Percentiles rank a stretch among this genome's conserved stretches.
Conservation (phyloP, 23 tunicate genomes). For the Trididemnum miniatum region DNA sequence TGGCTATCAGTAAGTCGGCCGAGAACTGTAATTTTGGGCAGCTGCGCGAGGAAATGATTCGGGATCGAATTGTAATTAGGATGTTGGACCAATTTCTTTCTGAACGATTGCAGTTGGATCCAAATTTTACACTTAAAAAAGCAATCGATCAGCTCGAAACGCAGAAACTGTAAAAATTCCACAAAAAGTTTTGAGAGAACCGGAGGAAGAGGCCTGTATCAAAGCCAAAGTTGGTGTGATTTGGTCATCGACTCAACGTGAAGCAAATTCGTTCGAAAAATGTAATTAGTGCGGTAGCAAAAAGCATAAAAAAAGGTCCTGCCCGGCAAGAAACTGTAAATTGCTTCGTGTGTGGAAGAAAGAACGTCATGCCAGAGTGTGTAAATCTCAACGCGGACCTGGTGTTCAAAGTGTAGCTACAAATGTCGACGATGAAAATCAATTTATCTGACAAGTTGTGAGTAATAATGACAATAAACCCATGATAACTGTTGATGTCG, state of each 20-base stretch:
- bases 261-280: not conserved
- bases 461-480: not conserved
- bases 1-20: not conserved
- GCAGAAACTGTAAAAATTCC: not conserved
- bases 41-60: not conserved
- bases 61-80: slow-evolving; percentile 3
- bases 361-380: too few species aligned
- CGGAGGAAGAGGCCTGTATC: not conserved
- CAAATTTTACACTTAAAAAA: not conserved
- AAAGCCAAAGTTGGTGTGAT: not conserved
- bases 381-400: not conserved
- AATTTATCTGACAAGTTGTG: not conserved
- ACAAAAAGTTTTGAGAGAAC: not conserved
- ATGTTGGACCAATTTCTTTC: not conserved
- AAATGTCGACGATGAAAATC: not conserved
- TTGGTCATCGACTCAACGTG: not conserved
- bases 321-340: not conserved
- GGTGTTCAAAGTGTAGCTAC: not conserved
- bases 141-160: slow-evolving; percentile 8
- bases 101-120: slow-evolving; percentile 21
- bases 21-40: slow-evolving; percentile 13
- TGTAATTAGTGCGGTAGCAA: not conserved
- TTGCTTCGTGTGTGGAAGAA: too few species aligned
- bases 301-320: not conserved
- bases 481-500: too few species aligned